These are phyloP conservation scores for Phorcus lineatus DNA, from an alignment of 2,888 invertebrate species.

Conservation along the genomic window DNA sequence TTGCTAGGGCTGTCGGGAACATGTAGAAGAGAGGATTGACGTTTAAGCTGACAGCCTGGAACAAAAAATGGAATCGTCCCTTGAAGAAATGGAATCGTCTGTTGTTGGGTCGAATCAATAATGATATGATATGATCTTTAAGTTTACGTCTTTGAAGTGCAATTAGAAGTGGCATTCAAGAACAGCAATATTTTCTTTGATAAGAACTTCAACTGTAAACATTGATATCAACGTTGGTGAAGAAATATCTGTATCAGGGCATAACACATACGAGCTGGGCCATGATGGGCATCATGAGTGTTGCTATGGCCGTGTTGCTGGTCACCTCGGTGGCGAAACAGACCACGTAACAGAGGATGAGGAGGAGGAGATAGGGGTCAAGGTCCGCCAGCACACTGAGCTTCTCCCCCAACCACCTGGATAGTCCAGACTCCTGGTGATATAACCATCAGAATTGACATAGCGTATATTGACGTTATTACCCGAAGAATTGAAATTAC, in stretches of 20 bases:
- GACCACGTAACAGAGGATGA: slow-evolving; percentile 65
- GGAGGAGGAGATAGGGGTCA: slow-evolving; percentile 64
- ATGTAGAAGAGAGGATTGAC: slow-evolving; percentile 93
- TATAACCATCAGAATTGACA: not conserved
- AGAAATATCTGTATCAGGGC: too few species aligned
- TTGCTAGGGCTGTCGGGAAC: slow-evolving; percentile 90
- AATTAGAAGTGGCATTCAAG: too few species aligned
- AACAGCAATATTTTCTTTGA: too few species aligned
- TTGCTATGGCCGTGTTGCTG: slow-evolving; percentile 71
- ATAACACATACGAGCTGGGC: slow-evolving; percentile 64
- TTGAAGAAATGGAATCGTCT: too few species aligned
- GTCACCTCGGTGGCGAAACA: slow-evolving; percentile 70
- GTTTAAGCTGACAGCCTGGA: slow-evolving; percentile 82
- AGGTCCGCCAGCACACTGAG: slow-evolving; percentile 57
- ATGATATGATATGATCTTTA: too few species aligned
- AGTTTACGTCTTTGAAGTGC: too few species aligned
- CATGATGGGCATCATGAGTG: slow-evolving; percentile 72
- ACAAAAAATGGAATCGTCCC: slow-evolving; percentile 12
- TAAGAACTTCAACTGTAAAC: too few species aligned
- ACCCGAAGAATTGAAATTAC: too few species aligned
- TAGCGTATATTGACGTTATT: too few species aligned
- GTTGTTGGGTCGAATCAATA: too few species aligned
- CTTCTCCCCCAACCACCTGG: slow-evolving; percentile 63
- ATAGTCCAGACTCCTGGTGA: slow-evolving; percentile 66
- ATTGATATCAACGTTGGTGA: too few species aligned